A percentile compares a stretch with the other conserved stretches of the same genome.
Conservation (phyloP, 2,888 invertebrate species). For the Diaperis boleti region DNA sequence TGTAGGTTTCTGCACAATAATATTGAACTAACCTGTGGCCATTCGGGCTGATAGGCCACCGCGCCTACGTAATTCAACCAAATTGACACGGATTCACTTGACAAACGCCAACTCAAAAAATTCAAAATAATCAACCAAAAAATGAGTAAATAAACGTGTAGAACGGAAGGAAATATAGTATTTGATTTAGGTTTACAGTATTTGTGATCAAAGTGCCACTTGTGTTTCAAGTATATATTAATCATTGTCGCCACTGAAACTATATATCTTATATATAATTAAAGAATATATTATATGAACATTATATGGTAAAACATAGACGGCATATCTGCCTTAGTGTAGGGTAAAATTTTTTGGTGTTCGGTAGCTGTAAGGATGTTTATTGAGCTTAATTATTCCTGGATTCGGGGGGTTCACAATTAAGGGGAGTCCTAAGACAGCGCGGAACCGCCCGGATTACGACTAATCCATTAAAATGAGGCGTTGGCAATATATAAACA, state of each 20-base stretch:
- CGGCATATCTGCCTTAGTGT: slow-evolving; percentile 63
- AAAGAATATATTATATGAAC: slow-evolving; percentile 63
- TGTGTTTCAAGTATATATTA: slow-evolving; percentile 74
- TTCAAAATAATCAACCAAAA: slow-evolving; percentile 32
- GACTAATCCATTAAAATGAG: slow-evolving; percentile 41
- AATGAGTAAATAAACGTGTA: slow-evolving; percentile 46
- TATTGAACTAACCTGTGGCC: slow-evolving; percentile 53
- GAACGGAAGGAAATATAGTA: slow-evolving; percentile 53
- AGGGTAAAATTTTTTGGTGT: slow-evolving; percentile 63
- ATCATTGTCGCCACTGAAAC: slow-evolving; percentile 66
- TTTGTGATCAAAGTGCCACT: slow-evolving; percentile 85
- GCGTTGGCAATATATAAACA: slow-evolving; percentile 47
- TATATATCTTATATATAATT: slow-evolving; percentile 64
- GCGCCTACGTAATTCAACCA: slow-evolving; percentile 25
- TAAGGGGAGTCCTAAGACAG: slow-evolving; percentile 19
- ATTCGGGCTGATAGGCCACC: slow-evolving; percentile 45
- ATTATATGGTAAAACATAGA: slow-evolving; percentile 59
- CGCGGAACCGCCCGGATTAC: slow-evolving; percentile 19
- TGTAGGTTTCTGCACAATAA: slow-evolving; percentile 59
- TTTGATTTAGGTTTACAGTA: slow-evolving; percentile 76
- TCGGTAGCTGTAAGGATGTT: slow-evolving; percentile 64
- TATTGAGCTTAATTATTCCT: slow-evolving; percentile 57
- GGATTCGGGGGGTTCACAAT: slow-evolving; percentile 45
- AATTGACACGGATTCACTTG: slow-evolving; percentile 38
- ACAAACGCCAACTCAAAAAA: slow-evolving; percentile 52